Evolutionary conservation across 2,888 invertebrate species (phyloP).

Genomic region (Axea sp.): DNA sequence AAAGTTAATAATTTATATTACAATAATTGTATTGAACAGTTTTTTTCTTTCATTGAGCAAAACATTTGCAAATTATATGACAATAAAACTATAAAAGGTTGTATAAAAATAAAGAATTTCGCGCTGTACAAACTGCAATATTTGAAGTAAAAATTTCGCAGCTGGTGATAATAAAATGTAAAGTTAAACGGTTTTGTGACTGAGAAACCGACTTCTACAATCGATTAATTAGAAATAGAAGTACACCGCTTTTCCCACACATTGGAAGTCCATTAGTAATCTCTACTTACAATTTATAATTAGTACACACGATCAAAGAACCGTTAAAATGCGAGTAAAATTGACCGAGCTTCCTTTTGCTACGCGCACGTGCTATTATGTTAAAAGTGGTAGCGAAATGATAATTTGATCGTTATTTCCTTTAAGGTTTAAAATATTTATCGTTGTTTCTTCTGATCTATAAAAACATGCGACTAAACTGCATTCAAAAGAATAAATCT

Average conservation of each 20-base stretch:
- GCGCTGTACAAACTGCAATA: too few relatives aligned
- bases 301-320: slow-evolving; percentile 41
- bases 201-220: slow-evolving; percentile 21
- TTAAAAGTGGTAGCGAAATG: slow-evolving; percentile 1
- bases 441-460: too few relatives aligned
- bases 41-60: too few relatives aligned
- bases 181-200: not conserved
- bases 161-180: too few relatives aligned
- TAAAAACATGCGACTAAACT: too few relatives aligned
- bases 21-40: not conserved
- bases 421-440: too few relatives aligned
- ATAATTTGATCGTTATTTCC: slow-evolving; percentile 7
- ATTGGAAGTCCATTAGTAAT: slow-evolving; percentile 17
- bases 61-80: too few relatives aligned
- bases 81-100: too few relatives aligned
- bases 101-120: too few relatives aligned
- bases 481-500: too few relatives aligned
- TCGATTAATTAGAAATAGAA: slow-evolving; percentile 36
- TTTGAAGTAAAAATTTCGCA: too few relatives aligned
- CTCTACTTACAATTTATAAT: slow-evolving; percentile 37
- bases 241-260: slow-evolving; percentile 34
- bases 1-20: slow-evolving; percentile 38
- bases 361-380: slow-evolving; percentile 44
- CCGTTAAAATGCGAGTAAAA: slow-evolving; percentile 56
- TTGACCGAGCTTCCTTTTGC: slow-evolving; percentile 45